phyloP scores from a whole-genome alignment of 2,113 vertebrate species.

The Origma solitaria region DNA sequence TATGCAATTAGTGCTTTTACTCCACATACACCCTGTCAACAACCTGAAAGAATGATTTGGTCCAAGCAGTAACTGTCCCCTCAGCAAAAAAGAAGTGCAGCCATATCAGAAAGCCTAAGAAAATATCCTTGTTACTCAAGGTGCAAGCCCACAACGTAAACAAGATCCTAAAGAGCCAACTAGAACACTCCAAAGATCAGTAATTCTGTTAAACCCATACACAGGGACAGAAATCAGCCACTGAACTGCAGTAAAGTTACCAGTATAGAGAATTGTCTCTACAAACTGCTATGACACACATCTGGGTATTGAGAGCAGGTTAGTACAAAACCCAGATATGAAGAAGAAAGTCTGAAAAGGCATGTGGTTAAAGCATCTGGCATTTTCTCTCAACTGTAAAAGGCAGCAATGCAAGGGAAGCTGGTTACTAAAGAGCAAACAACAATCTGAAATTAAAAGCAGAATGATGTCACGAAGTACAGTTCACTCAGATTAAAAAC shows the following conservation, averaged over 20 bases:
- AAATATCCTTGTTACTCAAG: not conserved
- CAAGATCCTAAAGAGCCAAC: not conserved
- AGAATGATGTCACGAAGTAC: not conserved
- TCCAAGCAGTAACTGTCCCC: not conserved
- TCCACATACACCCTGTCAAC: not conserved
- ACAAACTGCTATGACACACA: not conserved
- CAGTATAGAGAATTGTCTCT: not conserved
- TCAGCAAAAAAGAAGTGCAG: not conserved
- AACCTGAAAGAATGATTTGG: not conserved
- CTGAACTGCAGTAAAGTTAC: not conserved
- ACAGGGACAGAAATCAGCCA: not conserved
- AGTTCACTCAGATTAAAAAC: not conserved
- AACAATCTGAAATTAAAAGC: not conserved
- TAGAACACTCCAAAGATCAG: not conserved
- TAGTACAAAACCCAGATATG: not conserved
- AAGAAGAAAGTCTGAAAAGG: not conserved
- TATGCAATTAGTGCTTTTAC: not conserved
- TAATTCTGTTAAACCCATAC: not conserved
- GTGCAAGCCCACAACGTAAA: not conserved
- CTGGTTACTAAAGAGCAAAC: not conserved
- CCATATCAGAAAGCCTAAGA: not conserved
- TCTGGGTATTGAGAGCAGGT: not conserved
- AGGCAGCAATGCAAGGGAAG: not conserved
- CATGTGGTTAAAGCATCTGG: not conserved
- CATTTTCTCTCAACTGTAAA: not conserved